These are phyloP conservation scores for Phenganax subtilis DNA, from an alignment of 92 coral and sea anemone genomes.

Conservation along the genomic window DNA sequence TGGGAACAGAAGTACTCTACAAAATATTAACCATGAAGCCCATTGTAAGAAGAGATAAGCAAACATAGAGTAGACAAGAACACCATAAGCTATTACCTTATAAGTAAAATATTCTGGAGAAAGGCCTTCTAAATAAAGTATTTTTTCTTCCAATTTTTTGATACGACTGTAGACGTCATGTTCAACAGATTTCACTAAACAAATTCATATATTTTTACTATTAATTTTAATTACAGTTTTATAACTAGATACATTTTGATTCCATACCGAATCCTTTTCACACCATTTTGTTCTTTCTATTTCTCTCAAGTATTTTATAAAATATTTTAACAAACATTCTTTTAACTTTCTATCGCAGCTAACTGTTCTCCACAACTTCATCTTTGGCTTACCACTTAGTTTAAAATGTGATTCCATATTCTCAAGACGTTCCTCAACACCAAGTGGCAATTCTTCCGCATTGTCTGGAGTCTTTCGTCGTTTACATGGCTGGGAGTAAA, in stretches of 20 bases:
- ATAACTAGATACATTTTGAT: not conserved
- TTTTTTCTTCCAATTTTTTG: slow-evolving; percentile 61
- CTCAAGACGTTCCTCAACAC: slow-evolving; percentile 70
- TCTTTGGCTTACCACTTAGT: slow-evolving; percentile 47
- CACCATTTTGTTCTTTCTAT: not conserved
- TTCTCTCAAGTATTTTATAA: too few species aligned
- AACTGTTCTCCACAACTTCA: too few species aligned
- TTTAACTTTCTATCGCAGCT: too few species aligned
- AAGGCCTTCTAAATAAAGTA: slow-evolving; percentile 78
- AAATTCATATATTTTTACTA: not conserved
- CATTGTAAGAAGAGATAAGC: not conserved
- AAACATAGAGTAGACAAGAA: not conserved
- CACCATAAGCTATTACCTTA: slow-evolving; percentile 27
- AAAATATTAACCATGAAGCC: not conserved
- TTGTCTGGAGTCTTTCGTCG: slow-evolving; percentile 13
- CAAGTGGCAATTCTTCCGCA: slow-evolving; percentile 19
- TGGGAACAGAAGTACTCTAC: not conserved
- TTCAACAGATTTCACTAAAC: slow-evolving; percentile 72
- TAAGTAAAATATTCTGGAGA: slow-evolving; percentile 83
- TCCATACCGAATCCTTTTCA: not conserved
- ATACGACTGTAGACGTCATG: slow-evolving; percentile 68
- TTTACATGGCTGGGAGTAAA: slow-evolving; percentile 19
- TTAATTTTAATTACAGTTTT: not conserved
- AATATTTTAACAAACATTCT: too few species aligned
- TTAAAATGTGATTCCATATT: slow-evolving; percentile 69